Evolutionary conservation across 2,113 vertebrate species (phyloP).

Genomic region (Brachyistius frenatus): DNA sequence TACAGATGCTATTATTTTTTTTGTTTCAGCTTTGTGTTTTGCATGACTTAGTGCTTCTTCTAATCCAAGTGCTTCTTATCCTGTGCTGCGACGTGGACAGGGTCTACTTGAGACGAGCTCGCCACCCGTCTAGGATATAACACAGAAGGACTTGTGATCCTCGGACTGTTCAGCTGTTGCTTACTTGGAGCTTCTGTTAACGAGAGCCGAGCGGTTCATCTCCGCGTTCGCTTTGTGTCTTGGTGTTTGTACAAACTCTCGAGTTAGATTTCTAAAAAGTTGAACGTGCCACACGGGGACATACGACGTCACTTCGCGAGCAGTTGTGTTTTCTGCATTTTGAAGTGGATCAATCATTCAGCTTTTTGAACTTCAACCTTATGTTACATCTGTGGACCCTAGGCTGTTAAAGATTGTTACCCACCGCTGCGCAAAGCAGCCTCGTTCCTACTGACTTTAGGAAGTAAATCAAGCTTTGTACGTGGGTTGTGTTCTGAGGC

Average conservation of each 20-base stretch:
- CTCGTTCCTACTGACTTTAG: conserved; percentile 62
- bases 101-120: conserved; percentile 31
- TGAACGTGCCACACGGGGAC: conserved; percentile 13
- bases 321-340: conserved; percentile 38
- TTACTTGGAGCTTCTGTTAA: conserved; percentile 44
- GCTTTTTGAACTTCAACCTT: conserved; percentile 64
- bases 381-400: conserved; percentile 55
- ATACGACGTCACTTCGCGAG: conserved; percentile 6
- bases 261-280: too few relatives aligned
- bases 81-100: conserved; percentile 30
- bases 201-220: conserved; percentile 29
- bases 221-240: conserved; percentile 24
- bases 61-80: conserved; percentile 79
- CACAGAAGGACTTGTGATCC: conserved; percentile 54
- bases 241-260: conserved; percentile 15
- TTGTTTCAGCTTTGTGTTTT: conserved; percentile 54
- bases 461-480: conserved; percentile 70
- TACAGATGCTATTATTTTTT: conserved; percentile 46
- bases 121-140: conserved; percentile 12
- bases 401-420: conserved; percentile 64
- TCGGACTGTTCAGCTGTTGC: conserved; percentile 52
- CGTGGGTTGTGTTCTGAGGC: conserved; percentile 63
- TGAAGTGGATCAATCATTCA: conserved; percentile 56
- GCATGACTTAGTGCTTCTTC: conserved; percentile 65
- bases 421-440: conserved; percentile 51